Base-by-base conservation (phyloP, 2,888 invertebrate genomes). In the Caenorhabditis japonica region DNA sequence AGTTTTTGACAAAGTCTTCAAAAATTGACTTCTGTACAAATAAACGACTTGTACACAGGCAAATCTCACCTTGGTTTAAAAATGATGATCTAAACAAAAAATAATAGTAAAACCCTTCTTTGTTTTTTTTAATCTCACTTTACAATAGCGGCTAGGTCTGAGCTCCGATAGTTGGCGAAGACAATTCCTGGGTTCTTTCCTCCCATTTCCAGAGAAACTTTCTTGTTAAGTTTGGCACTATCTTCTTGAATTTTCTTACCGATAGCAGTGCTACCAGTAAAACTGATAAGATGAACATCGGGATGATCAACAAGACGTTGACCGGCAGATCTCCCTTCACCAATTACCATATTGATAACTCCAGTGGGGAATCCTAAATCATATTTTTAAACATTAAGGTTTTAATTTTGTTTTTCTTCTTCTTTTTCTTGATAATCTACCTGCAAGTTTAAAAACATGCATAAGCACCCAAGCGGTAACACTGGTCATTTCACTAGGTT, bases 181-280 rank as follows among this genome's bases (percentile, higher is more conserved):
- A 91, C 88, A 10, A 91, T 88, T 7, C 89, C 90, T 1, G 90
- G 88, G 84, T 91, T 91, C 83, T 91, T 91, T 0, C 91, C 91
- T 27, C 91, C 91, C 85, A 91, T 88, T 88, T 91, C 91, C 13
- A 91, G 84, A 3, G 90, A 91, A 1, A 91, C 84, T 83, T 90
- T 91, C 82, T 91, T 91, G 77, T 88, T 87, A 60, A 87, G 51
- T 2, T 88, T 88, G 2, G 90, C 85, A 21, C 80, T 73, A 13
- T 79, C 34, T 33, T 77, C 77, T n/a, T 76, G 83, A 21, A 85
- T 85, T 43, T 70, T 71, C 69, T 81, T 83, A 1, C 85, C 85
- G 25, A 85, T 70, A 4, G 69, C 12, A 13, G 68, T 56, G 73
- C 82, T 90, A 4, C 91, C 91, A 30, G 91, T 91, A 83, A 91